Evolutionary conservation across 1,140 invertebrate species (phyloP), one percentile per base, ranked within the genome.

Genomic region (Pantala flavescens): DNA sequence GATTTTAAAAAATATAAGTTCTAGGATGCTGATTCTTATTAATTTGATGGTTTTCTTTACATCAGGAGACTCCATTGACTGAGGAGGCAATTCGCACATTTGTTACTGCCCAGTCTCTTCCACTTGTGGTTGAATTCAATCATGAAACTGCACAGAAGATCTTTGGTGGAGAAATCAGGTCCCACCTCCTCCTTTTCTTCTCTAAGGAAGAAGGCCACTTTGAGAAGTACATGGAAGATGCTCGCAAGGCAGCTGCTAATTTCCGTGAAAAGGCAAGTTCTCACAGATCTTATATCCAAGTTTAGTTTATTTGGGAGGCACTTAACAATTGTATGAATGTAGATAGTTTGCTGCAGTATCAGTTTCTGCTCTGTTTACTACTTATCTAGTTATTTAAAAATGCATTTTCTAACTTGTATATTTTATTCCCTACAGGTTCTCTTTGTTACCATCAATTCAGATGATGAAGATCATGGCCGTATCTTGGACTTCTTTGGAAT

Each of bases 401-500:
- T n/a, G 9, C 72, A 16, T 1, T 74, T 74, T 73, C n/a, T 71
- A 10, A 23, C 3, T 42, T n/a, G 42, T 7, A 42, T 5, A 74
- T 75, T 24, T 74, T 23, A 19, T 77, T 78, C 77, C 75, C 71
- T 81, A 21, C 77, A 91, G 87, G 84, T 94, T 74, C 87, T 99
- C 75, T 98, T 98, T 80, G 97, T 99, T 14, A 94, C 92, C 75
- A 96, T 99, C 81, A 91, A 99, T 83, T 90, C 93, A 70, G 94
- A 95, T 80, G 94, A 98, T 82, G 91, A 96, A 82, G 98, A 99
- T 81, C 97, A 99, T 82, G 89, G 92, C 78, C 90, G 97, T 81
- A 99, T 99, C 81, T 87, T 99, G 79, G 98, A 99, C 85, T 99
- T 98, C 93, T 99, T 99, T 83, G 98, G 98, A 78, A 92, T 99